These are phyloP conservation scores for Cyrtonyx montezumae DNA, from an alignment of 2,113 vertebrate species.

Conservation along the genomic window DNA sequence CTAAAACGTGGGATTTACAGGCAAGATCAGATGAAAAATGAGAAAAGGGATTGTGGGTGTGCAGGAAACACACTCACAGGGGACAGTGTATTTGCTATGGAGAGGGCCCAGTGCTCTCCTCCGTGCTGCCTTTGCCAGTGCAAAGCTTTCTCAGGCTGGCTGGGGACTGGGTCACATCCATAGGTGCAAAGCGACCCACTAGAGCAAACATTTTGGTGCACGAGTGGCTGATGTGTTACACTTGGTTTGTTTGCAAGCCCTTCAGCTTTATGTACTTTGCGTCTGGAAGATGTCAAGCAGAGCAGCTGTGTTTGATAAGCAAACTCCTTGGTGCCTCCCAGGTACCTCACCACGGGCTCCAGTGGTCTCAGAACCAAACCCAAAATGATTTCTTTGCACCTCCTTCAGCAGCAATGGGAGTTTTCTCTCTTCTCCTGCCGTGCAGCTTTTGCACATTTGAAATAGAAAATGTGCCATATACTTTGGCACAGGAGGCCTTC, in stretches of 20 bases:
- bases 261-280: background rate
- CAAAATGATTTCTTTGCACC: background rate
- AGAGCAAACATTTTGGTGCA: background rate
- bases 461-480: background rate
- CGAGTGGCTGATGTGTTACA: background rate
- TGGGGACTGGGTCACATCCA: background rate
- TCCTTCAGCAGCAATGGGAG: background rate
- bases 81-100: background rate
- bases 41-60: background rate
- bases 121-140: background rate
- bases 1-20: background rate
- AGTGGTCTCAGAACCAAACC: background rate
- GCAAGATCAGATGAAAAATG: background rate
- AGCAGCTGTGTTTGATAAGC: constrained; percentile 42
- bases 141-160: constrained; percentile 10
- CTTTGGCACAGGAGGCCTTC: background rate
- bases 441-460: background rate
- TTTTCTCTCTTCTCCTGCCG: background rate
- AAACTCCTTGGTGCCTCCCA: background rate
- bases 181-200: background rate
- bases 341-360: background rate
- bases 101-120: background rate
- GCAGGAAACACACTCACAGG: background rate
- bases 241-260: constrained; percentile 20
- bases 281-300: background rate